These are phyloP conservation scores for Tiaroga cobitis DNA, from an alignment of 2,797 vertebrate species.

Conservation along the genomic window DNA sequence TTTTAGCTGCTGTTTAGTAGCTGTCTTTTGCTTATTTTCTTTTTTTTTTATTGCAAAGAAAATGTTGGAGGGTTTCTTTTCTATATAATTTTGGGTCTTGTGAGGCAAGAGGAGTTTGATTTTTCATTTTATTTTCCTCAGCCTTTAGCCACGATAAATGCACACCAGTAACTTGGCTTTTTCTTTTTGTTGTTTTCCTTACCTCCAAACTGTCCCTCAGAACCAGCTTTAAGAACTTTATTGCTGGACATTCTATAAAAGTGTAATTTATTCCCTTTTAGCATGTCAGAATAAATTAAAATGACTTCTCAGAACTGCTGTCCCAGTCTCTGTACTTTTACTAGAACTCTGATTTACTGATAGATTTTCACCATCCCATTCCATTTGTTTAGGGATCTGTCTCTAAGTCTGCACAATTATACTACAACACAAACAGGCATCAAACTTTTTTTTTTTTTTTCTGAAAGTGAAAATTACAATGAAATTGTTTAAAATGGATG, in stretches of 20 bases:
- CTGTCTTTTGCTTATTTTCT: constrained; percentile 36
- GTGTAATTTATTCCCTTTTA: constrained; percentile 90
- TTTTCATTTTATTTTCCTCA: constrained; percentile 68
- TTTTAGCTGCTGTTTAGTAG: constrained; percentile 58
- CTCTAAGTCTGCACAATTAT: constrained; percentile 33
- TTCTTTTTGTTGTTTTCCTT: constrained; percentile 63
- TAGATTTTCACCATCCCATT: background rate
- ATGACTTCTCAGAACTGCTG: constrained; percentile 69
- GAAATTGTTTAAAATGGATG: constrained; percentile 8
- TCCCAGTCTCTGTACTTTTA: constrained; percentile 68
- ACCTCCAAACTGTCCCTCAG: constrained; percentile 63
- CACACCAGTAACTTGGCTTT: constrained; percentile 65
- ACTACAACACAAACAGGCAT: constrained; percentile 37
- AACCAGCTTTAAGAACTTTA: constrained; percentile 81
- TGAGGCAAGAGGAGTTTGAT: constrained; percentile 72
- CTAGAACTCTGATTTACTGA: constrained; percentile 7
- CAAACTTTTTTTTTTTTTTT: background rate
- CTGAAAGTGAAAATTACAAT: constrained; percentile 10
- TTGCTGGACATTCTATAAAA: constrained; percentile 80
- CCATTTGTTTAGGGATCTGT: constrained; percentile 15
- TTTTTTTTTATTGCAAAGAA: constrained; percentile 51
- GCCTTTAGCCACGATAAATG: constrained; percentile 70
- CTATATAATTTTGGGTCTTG: constrained; percentile 74
- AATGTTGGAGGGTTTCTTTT: constrained; percentile 65
- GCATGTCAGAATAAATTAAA: constrained; percentile 83